These are phyloP conservation scores for Leptobrachium ailaonicum DNA, from an alignment of 2,113 vertebrate genomes.

Conservation along the genomic window DNA sequence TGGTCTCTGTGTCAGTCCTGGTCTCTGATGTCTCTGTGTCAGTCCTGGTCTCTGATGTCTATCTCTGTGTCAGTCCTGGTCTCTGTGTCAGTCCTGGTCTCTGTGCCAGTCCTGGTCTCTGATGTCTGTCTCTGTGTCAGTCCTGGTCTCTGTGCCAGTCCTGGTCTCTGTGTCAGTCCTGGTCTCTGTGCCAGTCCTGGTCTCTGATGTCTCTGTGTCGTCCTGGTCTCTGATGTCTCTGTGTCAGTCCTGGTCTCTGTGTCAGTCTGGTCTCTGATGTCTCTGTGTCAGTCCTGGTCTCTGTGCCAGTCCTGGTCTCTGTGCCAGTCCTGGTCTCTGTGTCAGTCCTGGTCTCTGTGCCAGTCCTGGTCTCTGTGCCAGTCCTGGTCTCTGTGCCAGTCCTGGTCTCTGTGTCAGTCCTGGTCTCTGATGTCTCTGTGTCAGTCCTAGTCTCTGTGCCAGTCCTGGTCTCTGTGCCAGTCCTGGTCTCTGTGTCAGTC, in stretches of 20 bases:
- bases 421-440: not conserved
- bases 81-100: not conserved
- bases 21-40: not conserved
- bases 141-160: not conserved
- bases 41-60: not conserved
- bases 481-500: not conserved
- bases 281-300: conserved; percentile 1
- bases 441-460: not conserved
- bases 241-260: not conserved
- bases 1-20: not conserved
- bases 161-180: not conserved
- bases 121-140: not conserved
- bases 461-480: not conserved
- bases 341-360: not conserved
- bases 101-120: not conserved
- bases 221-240: not conserved
- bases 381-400: not conserved
- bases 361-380: not conserved
- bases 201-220: not conserved
- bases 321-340: not conserved
- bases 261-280: not conserved
- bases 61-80: not conserved
- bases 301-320: not conserved
- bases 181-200: not conserved
- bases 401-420: not conserved